phyloP scores from a whole-genome alignment of 2,888 invertebrate genomes.

The Teleogryllus oceanicus region DNA sequence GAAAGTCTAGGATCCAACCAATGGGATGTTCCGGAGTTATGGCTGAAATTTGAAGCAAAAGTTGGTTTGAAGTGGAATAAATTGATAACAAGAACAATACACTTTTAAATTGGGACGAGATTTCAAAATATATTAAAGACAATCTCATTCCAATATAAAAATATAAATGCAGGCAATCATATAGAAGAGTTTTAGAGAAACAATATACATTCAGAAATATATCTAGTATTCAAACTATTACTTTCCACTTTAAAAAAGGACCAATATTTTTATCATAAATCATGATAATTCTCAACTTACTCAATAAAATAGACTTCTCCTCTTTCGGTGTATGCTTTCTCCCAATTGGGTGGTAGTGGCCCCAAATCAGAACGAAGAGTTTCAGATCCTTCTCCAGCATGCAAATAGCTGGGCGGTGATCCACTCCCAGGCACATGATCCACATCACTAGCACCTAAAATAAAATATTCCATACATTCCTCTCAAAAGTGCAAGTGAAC shows the following conservation, averaged over 20 bases:
- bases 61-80: not conserved
- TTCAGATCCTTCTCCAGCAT: conserved; percentile 57
- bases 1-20: conserved; percentile 94
- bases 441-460: not conserved
- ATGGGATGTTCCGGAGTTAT: conserved; percentile 93
- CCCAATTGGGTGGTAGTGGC: conserved; percentile 93
- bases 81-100: not conserved
- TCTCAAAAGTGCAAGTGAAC: not conserved
- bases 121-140: not conserved
- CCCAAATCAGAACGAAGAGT: conserved; percentile 62
- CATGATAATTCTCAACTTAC: conserved; percentile 55
- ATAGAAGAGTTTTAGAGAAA: too few relatives aligned
- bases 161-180: not conserved
- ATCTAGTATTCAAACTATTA: too few relatives aligned
- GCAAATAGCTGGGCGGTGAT: conserved; percentile 41
- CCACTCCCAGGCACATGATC: conserved; percentile 30
- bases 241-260: too few relatives aligned
- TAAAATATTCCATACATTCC: not conserved
- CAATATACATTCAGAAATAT: too few relatives aligned
- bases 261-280: too few relatives aligned
- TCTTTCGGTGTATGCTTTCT: conserved; percentile 93
- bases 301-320: conserved; percentile 98
- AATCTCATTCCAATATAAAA: not conserved
- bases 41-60: conserved; percentile 57
- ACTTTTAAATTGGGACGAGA: not conserved